Evolutionary conservation across 2,888 invertebrate species (phyloP).

Genomic region (Melanchra persicariae): DNA sequence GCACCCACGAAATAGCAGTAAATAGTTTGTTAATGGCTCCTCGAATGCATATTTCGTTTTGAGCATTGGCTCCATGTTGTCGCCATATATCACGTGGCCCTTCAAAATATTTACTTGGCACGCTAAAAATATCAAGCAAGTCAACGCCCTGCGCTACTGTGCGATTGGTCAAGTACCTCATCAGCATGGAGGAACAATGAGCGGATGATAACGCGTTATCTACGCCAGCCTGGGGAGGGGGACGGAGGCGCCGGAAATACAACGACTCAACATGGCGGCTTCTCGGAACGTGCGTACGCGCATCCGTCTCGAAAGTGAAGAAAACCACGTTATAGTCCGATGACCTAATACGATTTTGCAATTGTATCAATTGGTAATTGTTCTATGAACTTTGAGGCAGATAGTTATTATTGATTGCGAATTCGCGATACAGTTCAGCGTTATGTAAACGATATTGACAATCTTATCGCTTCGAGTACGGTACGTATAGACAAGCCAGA

Average conservation of each 20-base stretch:
- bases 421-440: constrained; percentile 25
- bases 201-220: constrained; percentile 90
- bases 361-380: constrained; percentile 37
- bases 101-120: constrained; percentile 68
- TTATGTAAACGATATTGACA: constrained; percentile 57
- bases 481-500: constrained; percentile 46
- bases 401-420: constrained; percentile 44
- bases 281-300: constrained; percentile 78
- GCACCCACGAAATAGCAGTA: not conserved
- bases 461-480: constrained; percentile 58
- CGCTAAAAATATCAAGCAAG: constrained; percentile 79
- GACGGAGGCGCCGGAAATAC: constrained; percentile 83
- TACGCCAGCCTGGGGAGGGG: constrained; percentile 72
- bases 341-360: constrained; percentile 57
- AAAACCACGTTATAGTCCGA: constrained; percentile 66
- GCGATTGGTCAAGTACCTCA: constrained; percentile 81
- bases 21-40: constrained; percentile 20
- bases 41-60: constrained; percentile 30
- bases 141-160: constrained; percentile 81
- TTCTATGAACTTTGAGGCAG: constrained; percentile 35
- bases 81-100: constrained; percentile 42
- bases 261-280: constrained; percentile 79
- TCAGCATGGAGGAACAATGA: constrained; percentile 87
- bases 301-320: constrained; percentile 73
- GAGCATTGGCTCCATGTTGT: constrained; percentile 22